These are phyloP conservation scores for Enteromius viviparus DNA, from an alignment of 2,797 vertebrate genomes.

Conservation along the genomic window DNA sequence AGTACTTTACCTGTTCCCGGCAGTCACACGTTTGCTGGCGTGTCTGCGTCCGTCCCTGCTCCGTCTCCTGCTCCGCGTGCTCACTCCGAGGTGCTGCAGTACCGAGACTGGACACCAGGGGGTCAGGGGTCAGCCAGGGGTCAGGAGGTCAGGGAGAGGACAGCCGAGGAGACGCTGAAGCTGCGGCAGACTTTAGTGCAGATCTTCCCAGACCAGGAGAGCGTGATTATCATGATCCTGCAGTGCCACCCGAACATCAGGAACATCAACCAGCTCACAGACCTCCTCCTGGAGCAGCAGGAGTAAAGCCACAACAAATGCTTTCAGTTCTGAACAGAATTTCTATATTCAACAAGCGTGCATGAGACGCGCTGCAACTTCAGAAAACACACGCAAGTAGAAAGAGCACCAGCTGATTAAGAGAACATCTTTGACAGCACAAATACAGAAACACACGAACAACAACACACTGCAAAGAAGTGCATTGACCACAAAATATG, in stretches of 20 bases:
- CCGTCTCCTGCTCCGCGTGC: constrained; percentile 49
- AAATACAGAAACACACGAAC: too few relatives aligned
- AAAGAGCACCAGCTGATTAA: too few relatives aligned
- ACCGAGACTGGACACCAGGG: constrained; percentile 63
- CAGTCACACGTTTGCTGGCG: constrained; percentile 71
- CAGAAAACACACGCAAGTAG: too few relatives aligned
- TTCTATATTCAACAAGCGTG: neutral
- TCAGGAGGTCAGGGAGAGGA: constrained; percentile 58
- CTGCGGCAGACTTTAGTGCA: constrained; percentile 77
- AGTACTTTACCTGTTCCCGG: constrained; percentile 66
- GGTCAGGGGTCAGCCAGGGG: constrained; percentile 30
- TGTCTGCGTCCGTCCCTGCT: constrained; percentile 47
- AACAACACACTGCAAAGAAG: too few relatives aligned
- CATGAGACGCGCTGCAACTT: too few relatives aligned
- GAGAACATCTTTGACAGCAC: too few relatives aligned
- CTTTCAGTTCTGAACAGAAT: neutral
- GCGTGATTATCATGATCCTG: constrained; percentile 81
- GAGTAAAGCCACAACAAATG: neutral
- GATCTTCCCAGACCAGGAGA: constrained; percentile 83
- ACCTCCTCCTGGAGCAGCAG: constrained; percentile 75
- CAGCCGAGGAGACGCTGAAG: constrained; percentile 69
- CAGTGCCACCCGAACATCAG: constrained; percentile 75
- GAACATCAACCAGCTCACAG: constrained; percentile 83
- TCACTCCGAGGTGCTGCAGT: constrained; percentile 71
- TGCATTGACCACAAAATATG: too few relatives aligned